Evolutionary conservation across 2,888 invertebrate genomes (phyloP), one percentile per base, ranked within the genome.

Genomic region (Phaonia tiefii): DNA sequence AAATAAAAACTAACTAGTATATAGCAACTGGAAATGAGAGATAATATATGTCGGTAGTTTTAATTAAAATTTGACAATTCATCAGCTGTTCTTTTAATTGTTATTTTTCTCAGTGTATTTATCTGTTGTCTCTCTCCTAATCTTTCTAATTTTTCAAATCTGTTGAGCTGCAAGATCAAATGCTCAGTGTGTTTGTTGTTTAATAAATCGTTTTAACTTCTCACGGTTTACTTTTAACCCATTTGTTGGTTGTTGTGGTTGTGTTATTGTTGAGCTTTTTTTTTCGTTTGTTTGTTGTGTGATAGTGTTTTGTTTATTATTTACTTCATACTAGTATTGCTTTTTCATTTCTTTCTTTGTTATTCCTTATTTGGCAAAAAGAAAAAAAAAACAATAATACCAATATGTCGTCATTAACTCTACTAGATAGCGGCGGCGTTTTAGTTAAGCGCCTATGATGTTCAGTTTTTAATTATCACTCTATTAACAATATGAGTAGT

Each of bases 161-260:
- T n/a, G n/a, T n/a, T n/a, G n/a, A n/a, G n/a, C n/a, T n/a, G n/a
- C n/a, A n/a, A n/a, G n/a, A n/a, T n/a, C n/a, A n/a, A n/a, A n/a
- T n/a, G n/a, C n/a, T n/a, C n/a, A n/a, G n/a, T n/a, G n/a, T n/a
- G n/a, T n/a, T 66, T 67, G 58, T 73, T 69, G n/a, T 5, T 69
- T 66, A 75, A 77, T 81, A 39, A 75, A 75, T 81, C 72, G 74
- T 60, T 73, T 83, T 75, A 81, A 79, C 87, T 89, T 89, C 88
- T 89, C 88, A 89, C 88, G 88, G 88, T 89, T 89, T 89, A 88
- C 89, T 89, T 89, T 86, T 86, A 83, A 82, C 63, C 75, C 71
- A 83, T 71, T 66, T 8, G 69, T 71, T 75, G 42, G 49, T 63
- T 25, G 56, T 74, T 69, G 13, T 22, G 37, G 15, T 75, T 73